Conservation (phyloP, 2,113 vertebrate species). For the Uria lomvia region DNA sequence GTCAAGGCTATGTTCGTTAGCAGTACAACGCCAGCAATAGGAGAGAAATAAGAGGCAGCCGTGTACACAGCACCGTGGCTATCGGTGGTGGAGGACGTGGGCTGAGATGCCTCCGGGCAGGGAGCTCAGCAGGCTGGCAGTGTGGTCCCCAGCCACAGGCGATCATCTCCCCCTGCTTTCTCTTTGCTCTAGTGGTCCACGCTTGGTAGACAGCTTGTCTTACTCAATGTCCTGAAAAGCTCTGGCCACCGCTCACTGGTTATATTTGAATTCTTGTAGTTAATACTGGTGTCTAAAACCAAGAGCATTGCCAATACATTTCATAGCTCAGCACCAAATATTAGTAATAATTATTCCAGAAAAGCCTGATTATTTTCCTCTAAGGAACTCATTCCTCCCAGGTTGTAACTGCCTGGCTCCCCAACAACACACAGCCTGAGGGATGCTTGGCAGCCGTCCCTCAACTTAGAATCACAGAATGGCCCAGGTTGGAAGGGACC, state of each 20-base stretch:
- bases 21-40: background rate
- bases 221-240: background rate
- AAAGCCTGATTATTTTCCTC: background rate
- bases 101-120: background rate
- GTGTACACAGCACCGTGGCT: background rate
- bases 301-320: background rate
- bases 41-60: background rate
- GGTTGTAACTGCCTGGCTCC: background rate
- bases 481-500: too few species aligned
- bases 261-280: background rate
- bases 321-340: background rate
- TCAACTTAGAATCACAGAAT: background rate
- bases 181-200: background rate
- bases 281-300: background rate
- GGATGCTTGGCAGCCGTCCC: background rate
- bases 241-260: background rate
- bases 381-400: background rate
- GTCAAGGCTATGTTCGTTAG: background rate
- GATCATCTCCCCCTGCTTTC: background rate
- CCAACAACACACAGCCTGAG: background rate
- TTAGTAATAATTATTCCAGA: background rate
- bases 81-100: rapidly evolving
- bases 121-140: background rate
- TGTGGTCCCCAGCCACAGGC: background rate
- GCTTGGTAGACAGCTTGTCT: background rate